These are phyloP conservation scores for Parascotia fuliginaria DNA, from an alignment of 2,888 invertebrate genomes.

Conservation along the genomic window DNA sequence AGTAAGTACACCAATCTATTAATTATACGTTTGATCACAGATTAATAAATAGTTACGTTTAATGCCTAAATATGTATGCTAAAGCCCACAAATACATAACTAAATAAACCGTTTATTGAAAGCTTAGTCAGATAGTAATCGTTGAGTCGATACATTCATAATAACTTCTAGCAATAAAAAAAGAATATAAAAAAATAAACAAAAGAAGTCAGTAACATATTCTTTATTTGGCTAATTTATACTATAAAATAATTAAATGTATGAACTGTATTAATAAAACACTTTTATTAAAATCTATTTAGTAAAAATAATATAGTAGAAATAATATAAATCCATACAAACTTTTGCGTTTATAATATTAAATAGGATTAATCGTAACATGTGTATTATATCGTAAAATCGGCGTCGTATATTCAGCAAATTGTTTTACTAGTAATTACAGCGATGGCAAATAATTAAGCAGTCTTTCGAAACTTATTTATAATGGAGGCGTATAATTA, in stretches of 20 bases:
- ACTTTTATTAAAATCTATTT: too few species aligned
- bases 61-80: slow-evolving; percentile 10
- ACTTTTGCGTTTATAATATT: too few species aligned
- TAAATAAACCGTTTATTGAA: slow-evolving; percentile 1
- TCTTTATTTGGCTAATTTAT: too few species aligned
- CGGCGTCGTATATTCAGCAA: slow-evolving; percentile 27
- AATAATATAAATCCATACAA: too few species aligned
- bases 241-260: too few species aligned
- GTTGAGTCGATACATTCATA: not conserved
- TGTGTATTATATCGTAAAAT: slow-evolving; percentile 13
- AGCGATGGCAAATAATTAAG: slow-evolving; percentile 47
- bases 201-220: too few species aligned
- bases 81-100: not conserved
- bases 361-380: not conserved
- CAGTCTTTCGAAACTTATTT: slow-evolving; percentile 44
- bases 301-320: too few species aligned
- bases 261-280: too few species aligned
- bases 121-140: not conserved
- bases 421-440: slow-evolving; percentile 39
- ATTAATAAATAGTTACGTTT: too few species aligned
- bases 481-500: slow-evolving; percentile 34
- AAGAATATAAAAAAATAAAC: too few species aligned
- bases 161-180: too few species aligned
- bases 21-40: slow-evolving; percentile 29
- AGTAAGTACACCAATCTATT: slow-evolving; percentile 23